phyloP scores from a whole-genome alignment of 1,140 invertebrate species.

The Drosophila bocqueti region DNA sequence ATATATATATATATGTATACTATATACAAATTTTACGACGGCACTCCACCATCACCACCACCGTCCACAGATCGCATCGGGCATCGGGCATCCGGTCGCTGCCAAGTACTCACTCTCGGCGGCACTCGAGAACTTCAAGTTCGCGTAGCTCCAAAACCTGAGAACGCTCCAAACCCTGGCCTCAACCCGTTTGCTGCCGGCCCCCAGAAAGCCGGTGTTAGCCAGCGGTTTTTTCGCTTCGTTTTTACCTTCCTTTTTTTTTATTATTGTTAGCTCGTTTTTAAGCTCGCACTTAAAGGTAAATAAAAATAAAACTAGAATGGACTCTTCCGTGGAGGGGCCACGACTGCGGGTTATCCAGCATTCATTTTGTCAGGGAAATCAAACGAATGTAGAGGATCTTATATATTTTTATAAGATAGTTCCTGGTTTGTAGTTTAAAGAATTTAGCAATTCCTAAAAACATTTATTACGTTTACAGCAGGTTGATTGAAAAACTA shows the following conservation, averaged over 20 bases:
- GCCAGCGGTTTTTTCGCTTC: slow-evolving; percentile 7
- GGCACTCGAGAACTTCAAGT: slow-evolving; percentile 17
- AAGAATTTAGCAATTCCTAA: background rate
- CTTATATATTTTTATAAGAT: no score
- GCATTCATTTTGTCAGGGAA: background rate
- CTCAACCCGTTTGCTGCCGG: slow-evolving; percentile 7
- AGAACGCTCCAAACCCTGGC: slow-evolving; percentile 17
- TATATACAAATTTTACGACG: slow-evolving; percentile 2
- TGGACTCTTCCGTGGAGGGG: background rate
- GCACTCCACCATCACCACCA: background rate
- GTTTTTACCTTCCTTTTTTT: background rate
- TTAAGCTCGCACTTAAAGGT: slow-evolving; percentile 8
- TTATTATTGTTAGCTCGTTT: slow-evolving; percentile 12
- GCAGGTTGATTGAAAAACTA: background rate
- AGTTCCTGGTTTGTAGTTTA: background rate
- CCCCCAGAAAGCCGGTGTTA: slow-evolving; percentile 6
- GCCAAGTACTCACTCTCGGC: slow-evolving; percentile 5
- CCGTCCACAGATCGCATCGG: slow-evolving; percentile 10
- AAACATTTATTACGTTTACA: no score
- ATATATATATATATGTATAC: no score
- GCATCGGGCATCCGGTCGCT: slow-evolving; percentile 19
- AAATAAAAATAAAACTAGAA: slow-evolving; percentile 12
- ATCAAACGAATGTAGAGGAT: no score
- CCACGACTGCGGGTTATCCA: background rate
- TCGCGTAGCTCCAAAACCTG: background rate